A percentile compares a stretch with the other conserved stretches of the same genome.
phyloP scores from a whole-genome alignment of 2,113 vertebrate genomes.

The Brachionichthys hirsutus region DNA sequence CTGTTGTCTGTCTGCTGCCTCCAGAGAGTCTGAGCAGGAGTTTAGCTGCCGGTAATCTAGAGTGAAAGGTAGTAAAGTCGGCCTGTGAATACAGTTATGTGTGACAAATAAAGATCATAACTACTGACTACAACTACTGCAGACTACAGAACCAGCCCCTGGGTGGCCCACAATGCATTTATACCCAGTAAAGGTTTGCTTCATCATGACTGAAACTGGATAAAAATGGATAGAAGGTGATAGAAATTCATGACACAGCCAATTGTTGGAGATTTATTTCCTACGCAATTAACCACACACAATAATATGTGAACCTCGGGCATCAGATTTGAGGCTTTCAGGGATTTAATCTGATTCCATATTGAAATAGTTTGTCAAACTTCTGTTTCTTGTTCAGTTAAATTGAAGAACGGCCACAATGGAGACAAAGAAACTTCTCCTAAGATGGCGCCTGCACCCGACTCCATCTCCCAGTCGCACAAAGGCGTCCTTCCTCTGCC shows the following conservation, averaged over 20 bases:
- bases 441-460: slow-evolving; percentile 25
- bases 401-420: slow-evolving; percentile 55
- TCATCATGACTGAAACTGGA: slow-evolving; percentile 20
- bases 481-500: slow-evolving; percentile 26
- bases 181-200: slow-evolving; percentile 23
- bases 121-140: too few relatives aligned
- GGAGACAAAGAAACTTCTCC: slow-evolving; percentile 33
- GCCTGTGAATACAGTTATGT: slow-evolving; percentile 35
- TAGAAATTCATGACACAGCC: slow-evolving; percentile 25
- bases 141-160: slow-evolving; percentile 9
- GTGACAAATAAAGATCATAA: too few relatives aligned
- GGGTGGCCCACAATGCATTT: neutral
- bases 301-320: slow-evolving; percentile 38
- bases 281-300: slow-evolving; percentile 31
- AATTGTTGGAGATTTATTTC: slow-evolving; percentile 37
- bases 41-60: slow-evolving; percentile 53
- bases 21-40: slow-evolving; percentile 21
- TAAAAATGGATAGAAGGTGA: neutral
- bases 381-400: slow-evolving; percentile 57
- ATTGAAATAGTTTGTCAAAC: slow-evolving; percentile 72
- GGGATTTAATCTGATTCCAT: slow-evolving; percentile 67
- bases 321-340: slow-evolving; percentile 53
- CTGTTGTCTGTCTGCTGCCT: slow-evolving; percentile 61
- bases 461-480: slow-evolving; percentile 42
- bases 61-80: slow-evolving; percentile 6